phyloP scores from a whole-genome alignment of 2,113 vertebrate genomes.

The Pristiophorus japonicus region DNA sequence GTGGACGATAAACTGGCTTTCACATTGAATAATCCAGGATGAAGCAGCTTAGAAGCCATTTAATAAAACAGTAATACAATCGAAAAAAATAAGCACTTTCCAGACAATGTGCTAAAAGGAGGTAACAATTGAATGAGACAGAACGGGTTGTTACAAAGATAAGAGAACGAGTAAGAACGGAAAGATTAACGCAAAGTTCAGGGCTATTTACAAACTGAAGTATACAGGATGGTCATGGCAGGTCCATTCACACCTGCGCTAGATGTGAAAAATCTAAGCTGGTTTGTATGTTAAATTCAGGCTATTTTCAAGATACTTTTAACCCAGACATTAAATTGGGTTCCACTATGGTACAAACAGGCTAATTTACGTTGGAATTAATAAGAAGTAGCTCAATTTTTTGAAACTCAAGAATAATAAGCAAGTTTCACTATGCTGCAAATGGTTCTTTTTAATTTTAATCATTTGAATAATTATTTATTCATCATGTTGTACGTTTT shows the following conservation, averaged over 20 bases:
- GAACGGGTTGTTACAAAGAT: background rate
- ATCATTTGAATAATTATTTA: slow-evolving; percentile 33
- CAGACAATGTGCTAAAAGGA: slow-evolving; percentile 5
- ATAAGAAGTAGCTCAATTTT: background rate
- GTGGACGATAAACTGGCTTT: background rate
- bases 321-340: slow-evolving; percentile 24
- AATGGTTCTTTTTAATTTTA: slow-evolving; percentile 23
- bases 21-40: background rate
- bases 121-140: background rate
- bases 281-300: background rate
- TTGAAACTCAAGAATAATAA: background rate
- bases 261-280: background rate
- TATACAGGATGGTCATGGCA: background rate
- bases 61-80: background rate
- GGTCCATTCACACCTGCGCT: background rate
- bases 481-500: slow-evolving; percentile 31
- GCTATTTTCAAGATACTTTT: slow-evolving; percentile 11
- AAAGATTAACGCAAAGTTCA: slow-evolving; percentile 14
- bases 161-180: background rate
- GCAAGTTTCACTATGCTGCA: background rate
- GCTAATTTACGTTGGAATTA: slow-evolving; percentile 15
- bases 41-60: background rate
- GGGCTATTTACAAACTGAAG: background rate
- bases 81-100: background rate
- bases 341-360: slow-evolving; percentile 14